phyloP scores from a whole-genome alignment of 2,888 invertebrate genomes.

The Tanypteryx hageni region DNA sequence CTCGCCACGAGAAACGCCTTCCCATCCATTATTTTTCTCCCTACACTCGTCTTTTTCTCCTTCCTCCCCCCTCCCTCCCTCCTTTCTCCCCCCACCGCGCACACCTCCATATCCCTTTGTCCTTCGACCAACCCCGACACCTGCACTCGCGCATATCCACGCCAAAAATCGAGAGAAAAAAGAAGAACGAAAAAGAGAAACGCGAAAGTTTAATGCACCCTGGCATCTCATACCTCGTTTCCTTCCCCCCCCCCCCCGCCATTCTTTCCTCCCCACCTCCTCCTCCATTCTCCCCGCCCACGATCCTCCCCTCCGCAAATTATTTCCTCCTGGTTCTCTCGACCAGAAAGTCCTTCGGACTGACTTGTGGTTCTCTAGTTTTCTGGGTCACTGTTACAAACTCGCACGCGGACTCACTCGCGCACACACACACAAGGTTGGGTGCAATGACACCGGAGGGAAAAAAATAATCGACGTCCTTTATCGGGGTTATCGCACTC shows the following conservation, averaged over 20 bases:
- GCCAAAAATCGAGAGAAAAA: background rate
- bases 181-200: background rate
- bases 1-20: too few relatives aligned
- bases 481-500: conserved; percentile 32
- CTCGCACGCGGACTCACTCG: conserved; percentile 33
- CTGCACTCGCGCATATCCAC: background rate
- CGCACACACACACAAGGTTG: conserved; percentile 13
- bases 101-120: background rate
- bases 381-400: conserved; percentile 57
- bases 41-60: too few relatives aligned
- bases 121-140: background rate
- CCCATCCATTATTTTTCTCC: too few relatives aligned
- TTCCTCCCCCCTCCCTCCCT: too few relatives aligned
- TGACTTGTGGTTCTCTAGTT: conserved; percentile 19
- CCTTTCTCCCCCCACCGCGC: too few relatives aligned
- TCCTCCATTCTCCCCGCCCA: background rate
- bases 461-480: background rate
- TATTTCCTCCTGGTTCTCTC: conserved; percentile 20
- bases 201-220: conserved; percentile 13
- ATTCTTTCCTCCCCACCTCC: background rate
- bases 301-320: background rate
- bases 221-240: background rate
- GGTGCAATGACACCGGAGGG: conserved; percentile 20
- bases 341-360: conserved; percentile 5
- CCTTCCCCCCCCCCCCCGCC: background rate